A percentile compares a stretch with the other conserved stretches of the same genome.
phyloP scores from a whole-genome alignment of 2,888 invertebrate genomes.

The Philonicus albiceps region DNA sequence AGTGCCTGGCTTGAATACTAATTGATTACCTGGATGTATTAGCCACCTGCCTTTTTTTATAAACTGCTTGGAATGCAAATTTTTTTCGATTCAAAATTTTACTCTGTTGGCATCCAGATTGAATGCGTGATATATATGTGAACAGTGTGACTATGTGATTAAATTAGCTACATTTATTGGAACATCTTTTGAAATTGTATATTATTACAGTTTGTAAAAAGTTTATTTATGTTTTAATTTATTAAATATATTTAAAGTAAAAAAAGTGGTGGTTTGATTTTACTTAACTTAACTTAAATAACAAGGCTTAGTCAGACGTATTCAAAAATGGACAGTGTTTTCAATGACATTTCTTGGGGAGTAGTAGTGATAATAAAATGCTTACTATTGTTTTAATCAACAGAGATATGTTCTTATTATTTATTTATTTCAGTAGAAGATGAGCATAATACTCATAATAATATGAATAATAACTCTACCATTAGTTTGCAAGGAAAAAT shows the following conservation, averaged over 20 bases:
- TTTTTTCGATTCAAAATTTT: background rate
- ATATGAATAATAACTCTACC: too few species aligned
- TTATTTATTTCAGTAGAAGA: too few species aligned
- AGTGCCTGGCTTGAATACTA: constrained; percentile 10
- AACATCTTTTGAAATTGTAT: background rate
- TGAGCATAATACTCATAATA: too few species aligned
- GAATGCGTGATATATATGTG: background rate
- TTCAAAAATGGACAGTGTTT: too few species aligned
- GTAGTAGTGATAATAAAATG: too few species aligned
- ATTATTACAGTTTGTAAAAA: background rate
- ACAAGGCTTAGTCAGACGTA: too few species aligned
- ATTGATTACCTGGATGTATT: background rate
- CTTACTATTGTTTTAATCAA: too few species aligned
- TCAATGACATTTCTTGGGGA: too few species aligned
- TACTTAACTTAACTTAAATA: background rate
- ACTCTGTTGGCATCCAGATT: background rate
- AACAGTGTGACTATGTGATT: background rate
- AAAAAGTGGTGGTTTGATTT: background rate
- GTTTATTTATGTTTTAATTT: background rate
- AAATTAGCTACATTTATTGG: background rate
- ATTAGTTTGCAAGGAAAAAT: too few species aligned
- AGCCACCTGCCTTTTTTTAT: background rate
- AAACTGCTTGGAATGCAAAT: background rate
- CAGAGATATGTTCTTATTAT: too few species aligned
- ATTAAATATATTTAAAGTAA: background rate